Evolutionary conservation across 1,140 invertebrate genomes (phyloP).

Genomic region (Atopsyche davidsoni): DNA sequence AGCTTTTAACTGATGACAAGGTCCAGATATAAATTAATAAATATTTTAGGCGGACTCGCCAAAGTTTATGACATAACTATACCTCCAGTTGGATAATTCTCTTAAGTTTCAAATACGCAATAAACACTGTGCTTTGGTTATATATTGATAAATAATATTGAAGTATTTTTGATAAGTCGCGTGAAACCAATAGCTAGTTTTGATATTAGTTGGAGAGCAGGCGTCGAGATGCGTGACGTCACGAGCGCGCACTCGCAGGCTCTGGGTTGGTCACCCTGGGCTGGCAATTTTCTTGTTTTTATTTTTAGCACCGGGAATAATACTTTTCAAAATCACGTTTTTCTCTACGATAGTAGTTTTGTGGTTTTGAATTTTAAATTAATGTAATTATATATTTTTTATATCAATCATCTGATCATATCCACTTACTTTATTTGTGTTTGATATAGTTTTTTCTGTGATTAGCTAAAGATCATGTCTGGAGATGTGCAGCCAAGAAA

Average conservation of each 20-base stretch:
- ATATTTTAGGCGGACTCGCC: too few relatives aligned
- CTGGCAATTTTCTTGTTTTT: too few relatives aligned
- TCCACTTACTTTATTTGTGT: constrained; percentile 9
- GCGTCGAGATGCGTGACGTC: not conserved
- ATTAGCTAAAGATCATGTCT: constrained; percentile 48
- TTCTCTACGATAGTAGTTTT: constrained; percentile 7
- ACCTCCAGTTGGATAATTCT: too few relatives aligned
- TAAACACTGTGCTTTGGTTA: too few relatives aligned
- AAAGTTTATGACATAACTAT: too few relatives aligned
- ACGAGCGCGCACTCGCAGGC: not conserved
- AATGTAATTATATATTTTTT: not conserved
- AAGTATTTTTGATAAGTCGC: too few relatives aligned
- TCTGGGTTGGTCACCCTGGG: too few relatives aligned
- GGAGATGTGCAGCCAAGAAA: constrained; percentile 65
- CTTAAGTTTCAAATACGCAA: too few relatives aligned
- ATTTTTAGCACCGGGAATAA: constrained; percentile 20
- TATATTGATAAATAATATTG: too few relatives aligned
- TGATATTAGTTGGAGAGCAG: not conserved
- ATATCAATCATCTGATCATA: constrained; percentile 11
- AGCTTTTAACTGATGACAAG: too few relatives aligned
- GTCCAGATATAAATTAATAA: too few relatives aligned
- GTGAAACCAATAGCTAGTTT: not conserved
- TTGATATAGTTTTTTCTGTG: constrained; percentile 1
- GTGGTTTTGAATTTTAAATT: constrained; percentile 8
- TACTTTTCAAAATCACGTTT: constrained; percentile 22